phyloP scores from a whole-genome alignment of 2,113 vertebrate species.

The Microcebus murinus region DNA sequence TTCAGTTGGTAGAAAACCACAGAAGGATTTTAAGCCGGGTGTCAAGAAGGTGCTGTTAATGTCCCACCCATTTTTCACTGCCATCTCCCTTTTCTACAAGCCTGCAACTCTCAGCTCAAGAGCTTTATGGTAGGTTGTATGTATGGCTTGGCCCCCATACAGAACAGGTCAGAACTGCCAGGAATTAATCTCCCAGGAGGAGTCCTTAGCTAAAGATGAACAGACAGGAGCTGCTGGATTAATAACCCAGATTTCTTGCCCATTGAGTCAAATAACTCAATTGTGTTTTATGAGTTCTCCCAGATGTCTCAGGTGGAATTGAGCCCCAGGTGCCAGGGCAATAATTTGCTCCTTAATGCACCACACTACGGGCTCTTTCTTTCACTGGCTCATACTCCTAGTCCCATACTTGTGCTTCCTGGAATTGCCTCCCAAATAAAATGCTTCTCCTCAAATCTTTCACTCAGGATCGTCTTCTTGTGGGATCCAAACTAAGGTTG shows the following conservation, averaged over 20 bases:
- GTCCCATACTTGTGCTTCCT: neutral
- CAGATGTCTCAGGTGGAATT: neutral
- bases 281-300: neutral
- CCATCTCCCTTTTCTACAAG: neutral
- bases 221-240: neutral
- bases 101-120: neutral
- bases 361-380: neutral
- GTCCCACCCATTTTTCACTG: neutral
- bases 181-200: neutral
- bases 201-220: neutral
- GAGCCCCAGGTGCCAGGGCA: neutral
- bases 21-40: neutral
- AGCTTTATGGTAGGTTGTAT: neutral
- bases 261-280: neutral
- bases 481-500: neutral
- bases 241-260: neutral
- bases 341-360: neutral
- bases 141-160: neutral
- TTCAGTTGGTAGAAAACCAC: neutral
- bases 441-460: neutral
- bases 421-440: neutral
- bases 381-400: neutral
- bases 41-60: neutral
- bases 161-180: neutral
- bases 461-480: neutral